Percentiles rank a stretch among this genome's conserved stretches.
Conservation (phyloP, 2,113 vertebrate species). For the Ciconia boyciana region DNA sequence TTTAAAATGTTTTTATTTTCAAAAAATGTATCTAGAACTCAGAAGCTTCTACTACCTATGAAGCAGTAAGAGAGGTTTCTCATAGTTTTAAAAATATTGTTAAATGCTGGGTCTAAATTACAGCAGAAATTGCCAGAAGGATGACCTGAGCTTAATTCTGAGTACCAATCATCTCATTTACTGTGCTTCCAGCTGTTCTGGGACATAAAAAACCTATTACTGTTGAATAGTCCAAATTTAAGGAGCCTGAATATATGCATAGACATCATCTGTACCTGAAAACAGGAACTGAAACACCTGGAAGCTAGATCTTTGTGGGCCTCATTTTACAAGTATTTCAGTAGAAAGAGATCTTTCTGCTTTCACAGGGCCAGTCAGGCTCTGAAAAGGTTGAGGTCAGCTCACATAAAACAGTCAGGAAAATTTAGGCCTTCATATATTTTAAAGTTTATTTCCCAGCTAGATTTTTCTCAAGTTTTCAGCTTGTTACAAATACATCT, state of each 20-base stretch:
- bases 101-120: background rate
- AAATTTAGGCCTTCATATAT: background rate
- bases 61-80: background rate
- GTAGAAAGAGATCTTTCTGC: background rate
- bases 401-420: background rate
- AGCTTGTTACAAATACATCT: background rate
- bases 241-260: background rate
- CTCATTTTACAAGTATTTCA: background rate
- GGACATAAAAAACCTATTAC: background rate
- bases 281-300: background rate
- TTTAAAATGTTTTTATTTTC: background rate
- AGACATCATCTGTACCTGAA: background rate
- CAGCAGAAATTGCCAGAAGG: background rate
- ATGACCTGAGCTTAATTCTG: background rate
- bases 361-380: background rate
- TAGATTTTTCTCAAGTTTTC: background rate
- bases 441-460: background rate
- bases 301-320: background rate
- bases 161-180: background rate
- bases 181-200: background rate
- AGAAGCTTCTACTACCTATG: background rate
- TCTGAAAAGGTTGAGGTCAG: background rate
- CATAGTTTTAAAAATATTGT: background rate
- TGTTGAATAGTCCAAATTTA: background rate
- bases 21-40: background rate